phyloP scores from a whole-genome alignment of 1,140 invertebrate species.

The Pararge aegeria region DNA sequence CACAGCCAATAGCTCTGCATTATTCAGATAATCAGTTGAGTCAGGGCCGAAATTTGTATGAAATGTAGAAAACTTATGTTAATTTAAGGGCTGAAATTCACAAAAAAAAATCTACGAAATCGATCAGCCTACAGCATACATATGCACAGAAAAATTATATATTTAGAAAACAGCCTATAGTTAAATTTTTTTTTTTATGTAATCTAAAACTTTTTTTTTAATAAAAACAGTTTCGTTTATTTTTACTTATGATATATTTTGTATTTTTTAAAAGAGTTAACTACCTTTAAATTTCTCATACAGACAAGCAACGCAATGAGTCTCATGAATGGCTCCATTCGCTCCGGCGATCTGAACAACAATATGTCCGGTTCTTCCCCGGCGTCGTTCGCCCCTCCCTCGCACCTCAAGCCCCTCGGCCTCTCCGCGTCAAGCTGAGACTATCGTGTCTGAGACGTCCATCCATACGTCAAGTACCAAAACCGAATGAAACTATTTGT shows the following conservation, averaged over 20 bases:
- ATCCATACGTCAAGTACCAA: constrained; percentile 66
- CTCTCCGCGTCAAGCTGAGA: constrained; percentile 79
- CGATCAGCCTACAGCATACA: too few species aligned
- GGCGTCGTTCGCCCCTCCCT: constrained; percentile 54
- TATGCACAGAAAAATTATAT: too few species aligned
- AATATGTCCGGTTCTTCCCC: constrained; percentile 75
- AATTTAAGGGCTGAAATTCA: too few species aligned
- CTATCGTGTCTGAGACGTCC: constrained; percentile 67
- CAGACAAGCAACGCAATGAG: constrained; percentile 70
- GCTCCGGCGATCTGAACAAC: constrained; percentile 76
- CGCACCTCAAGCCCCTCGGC: constrained; percentile 74
- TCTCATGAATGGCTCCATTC: constrained; percentile 74
- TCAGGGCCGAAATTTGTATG: too few species aligned
- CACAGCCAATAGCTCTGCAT: background rate
- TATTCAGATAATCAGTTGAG: too few species aligned
- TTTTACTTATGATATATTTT: constrained; percentile 4
- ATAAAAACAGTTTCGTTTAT: too few species aligned
- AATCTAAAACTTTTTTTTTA: too few species aligned
- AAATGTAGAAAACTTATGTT: background rate
- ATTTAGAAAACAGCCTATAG: too few species aligned
- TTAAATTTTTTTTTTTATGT: too few species aligned
- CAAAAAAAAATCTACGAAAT: too few species aligned
- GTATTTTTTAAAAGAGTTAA: background rate
- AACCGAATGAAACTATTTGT: constrained; percentile 36
- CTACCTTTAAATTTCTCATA: constrained; percentile 24